phyloP scores from a whole-genome alignment of 64 coral and sea anemone species.

The Porites australiensis region DNA sequence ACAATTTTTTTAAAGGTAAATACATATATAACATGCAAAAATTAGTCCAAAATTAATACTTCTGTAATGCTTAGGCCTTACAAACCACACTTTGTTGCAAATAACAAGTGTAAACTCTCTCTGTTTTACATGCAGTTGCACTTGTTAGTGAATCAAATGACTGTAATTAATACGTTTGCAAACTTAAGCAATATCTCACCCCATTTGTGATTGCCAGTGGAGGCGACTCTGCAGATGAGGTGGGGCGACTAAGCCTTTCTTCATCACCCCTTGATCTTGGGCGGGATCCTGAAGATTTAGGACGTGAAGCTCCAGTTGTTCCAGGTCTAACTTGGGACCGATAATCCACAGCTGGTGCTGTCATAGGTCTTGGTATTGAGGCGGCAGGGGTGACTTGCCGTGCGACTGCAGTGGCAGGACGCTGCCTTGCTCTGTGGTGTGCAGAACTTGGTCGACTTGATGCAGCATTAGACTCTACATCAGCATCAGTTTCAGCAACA shows the following conservation, averaged over 20 bases:
- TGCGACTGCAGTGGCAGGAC: conserved; percentile 74
- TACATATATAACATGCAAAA: too few species aligned
- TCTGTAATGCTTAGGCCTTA: too few species aligned
- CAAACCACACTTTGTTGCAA: too few species aligned
- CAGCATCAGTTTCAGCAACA: conserved; percentile 79
- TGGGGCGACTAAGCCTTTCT: conserved; percentile 10
- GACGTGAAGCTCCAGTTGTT: conserved; percentile 26
- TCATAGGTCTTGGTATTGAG: conserved; percentile 74
- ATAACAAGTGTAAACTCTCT: too few species aligned
- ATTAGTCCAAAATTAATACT: too few species aligned
- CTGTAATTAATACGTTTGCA: too few species aligned
- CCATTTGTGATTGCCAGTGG: conserved; percentile 78
- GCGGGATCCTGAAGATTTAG: conserved; percentile 48
- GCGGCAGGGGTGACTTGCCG: background rate
- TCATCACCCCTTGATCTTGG: conserved; percentile 25
- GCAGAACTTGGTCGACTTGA: conserved; percentile 92
- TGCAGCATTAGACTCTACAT: conserved; percentile 90
- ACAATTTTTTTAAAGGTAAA: too few species aligned
- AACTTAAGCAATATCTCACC: conserved; percentile 1
- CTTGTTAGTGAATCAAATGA: too few species aligned
- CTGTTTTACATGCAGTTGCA: too few species aligned
- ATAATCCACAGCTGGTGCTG: conserved; percentile 10
- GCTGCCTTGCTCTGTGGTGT: conserved; percentile 65
- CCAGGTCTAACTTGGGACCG: conserved; percentile 18
- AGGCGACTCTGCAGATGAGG: conserved; percentile 4